These are phyloP conservation scores for Cancer borealis DNA, from an alignment of 2,888 invertebrate genomes.

Conservation along the genomic window DNA sequence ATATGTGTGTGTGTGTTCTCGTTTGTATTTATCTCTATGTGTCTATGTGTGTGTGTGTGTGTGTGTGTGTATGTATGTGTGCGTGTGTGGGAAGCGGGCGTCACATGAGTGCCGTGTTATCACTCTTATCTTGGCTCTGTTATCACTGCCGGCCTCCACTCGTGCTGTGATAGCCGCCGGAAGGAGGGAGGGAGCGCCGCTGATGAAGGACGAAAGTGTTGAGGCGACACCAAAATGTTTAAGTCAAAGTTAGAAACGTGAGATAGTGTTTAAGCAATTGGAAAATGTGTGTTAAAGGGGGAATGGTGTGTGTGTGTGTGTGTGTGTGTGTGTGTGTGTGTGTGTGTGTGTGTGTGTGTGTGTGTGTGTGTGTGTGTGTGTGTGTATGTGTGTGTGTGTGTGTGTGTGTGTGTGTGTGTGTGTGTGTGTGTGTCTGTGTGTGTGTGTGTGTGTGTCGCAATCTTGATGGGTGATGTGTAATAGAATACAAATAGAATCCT, in stretches of 20 bases:
- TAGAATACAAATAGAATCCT: background rate
- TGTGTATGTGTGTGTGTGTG: background rate
- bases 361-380: too few species aligned
- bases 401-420: background rate
- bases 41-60: too few species aligned
- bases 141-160: background rate
- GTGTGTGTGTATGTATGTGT: too few species aligned
- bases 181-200: background rate
- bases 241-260: background rate
- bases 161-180: background rate
- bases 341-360: background rate
- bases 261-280: background rate
- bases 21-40: too few species aligned
- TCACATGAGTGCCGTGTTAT: conserved; percentile 1
- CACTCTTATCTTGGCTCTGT: background rate
- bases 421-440: too few species aligned
- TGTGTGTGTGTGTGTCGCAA: too few species aligned
- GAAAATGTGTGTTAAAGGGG: background rate
- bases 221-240: background rate
- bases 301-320: too few species aligned
- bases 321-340: background rate
- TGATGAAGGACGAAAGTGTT: background rate
- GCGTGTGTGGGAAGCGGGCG: background rate
- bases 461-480: background rate
- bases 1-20: too few species aligned